Conservation (phyloP, 2,797 vertebrate genomes). For the Pangasius larnaudii region DNA sequence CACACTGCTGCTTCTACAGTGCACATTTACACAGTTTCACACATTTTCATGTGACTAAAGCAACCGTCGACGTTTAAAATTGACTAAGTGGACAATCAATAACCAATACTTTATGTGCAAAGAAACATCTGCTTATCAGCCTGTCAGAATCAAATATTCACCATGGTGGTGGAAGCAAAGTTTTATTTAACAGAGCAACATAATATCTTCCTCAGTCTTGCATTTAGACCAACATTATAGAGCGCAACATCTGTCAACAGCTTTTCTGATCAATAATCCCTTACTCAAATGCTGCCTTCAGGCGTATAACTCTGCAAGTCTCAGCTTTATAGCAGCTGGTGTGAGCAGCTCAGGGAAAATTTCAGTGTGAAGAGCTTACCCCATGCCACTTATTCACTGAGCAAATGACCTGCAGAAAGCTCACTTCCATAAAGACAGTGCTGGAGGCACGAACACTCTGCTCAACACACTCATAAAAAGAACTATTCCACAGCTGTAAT, state of each 20-base stretch:
- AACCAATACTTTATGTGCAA: not conserved
- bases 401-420: conserved; percentile 23
- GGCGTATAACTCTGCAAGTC: conserved; percentile 7
- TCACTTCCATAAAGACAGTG: conserved; percentile 7
- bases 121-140: not conserved
- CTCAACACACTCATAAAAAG: conserved; percentile 27
- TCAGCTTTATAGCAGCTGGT: conserved; percentile 9
- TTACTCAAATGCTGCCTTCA: conserved; percentile 24
- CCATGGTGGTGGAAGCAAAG: not conserved
- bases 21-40: not conserved
- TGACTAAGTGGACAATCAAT: not conserved
- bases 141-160: not conserved
- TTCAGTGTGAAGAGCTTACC: not conserved
- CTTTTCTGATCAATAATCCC: conserved; percentile 19
- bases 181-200: not conserved
- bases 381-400: conserved; percentile 6
- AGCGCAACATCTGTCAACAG: conserved; percentile 11
- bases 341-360: not conserved
- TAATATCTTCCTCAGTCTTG: not conserved
- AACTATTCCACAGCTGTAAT: conserved; percentile 3
- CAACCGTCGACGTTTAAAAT: not conserved
- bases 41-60: not conserved
- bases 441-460: conserved; percentile 31
- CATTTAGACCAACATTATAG: conserved; percentile 1
- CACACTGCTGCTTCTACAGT: not conserved